Conservation (phyloP, 1,140 invertebrate genomes). For the Colletes gigas region DNA sequence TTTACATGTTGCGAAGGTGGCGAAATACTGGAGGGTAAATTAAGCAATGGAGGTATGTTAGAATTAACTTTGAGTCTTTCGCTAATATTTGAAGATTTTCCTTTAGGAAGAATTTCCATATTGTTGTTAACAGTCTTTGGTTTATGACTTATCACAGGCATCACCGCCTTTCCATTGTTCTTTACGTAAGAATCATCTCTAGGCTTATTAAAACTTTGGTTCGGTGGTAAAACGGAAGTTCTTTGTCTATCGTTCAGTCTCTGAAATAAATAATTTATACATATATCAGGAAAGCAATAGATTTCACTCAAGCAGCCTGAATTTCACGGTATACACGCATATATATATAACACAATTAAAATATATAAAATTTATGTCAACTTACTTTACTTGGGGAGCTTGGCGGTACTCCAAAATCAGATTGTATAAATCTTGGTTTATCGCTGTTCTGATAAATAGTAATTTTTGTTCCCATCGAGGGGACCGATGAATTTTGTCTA, state of each 20-base stretch:
- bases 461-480: conserved; percentile 4
- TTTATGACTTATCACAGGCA: conserved; percentile 52
- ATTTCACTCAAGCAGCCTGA: too few relatives aligned
- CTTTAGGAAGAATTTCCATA: conserved; percentile 22
- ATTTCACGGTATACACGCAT: too few relatives aligned
- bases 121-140: conserved; percentile 53
- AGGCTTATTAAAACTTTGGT: conserved; percentile 51
- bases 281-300: too few relatives aligned
- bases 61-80: conserved; percentile 49
- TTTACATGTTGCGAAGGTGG: neutral
- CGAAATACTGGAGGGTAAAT: neutral
- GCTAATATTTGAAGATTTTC: conserved; percentile 30
- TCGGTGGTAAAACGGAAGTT: conserved; percentile 22
- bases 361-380: neutral
- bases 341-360: neutral
- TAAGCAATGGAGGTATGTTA: conserved; percentile 4
- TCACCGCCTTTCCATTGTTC: conserved; percentile 19
- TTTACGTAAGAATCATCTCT: conserved; percentile 14
- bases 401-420: neutral
- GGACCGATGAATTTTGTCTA: neutral
- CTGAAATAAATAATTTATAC: conserved; percentile 25
- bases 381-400: conserved; percentile 53
- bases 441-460: conserved; percentile 18
- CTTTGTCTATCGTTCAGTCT: conserved; percentile 53
- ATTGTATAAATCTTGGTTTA: conserved; percentile 39